A percentile compares a stretch with the other conserved stretches of the same genome.
These are phyloP conservation scores for Euwallacea similis DNA, from an alignment of 1,140 invertebrate genomes.

Conservation along the genomic window DNA sequence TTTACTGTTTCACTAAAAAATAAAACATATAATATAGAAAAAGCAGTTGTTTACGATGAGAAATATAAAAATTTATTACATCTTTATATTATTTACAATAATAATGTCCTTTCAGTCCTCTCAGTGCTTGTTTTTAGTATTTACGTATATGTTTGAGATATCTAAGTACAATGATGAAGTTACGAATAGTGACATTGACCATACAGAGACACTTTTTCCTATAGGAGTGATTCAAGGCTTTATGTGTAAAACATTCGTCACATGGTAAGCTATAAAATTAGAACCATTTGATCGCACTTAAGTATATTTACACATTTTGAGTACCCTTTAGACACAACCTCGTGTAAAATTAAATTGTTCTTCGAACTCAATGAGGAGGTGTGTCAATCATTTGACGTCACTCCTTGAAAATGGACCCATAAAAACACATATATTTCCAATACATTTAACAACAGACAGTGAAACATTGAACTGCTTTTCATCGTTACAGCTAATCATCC, in stretches of 20 bases:
- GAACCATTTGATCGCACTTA: too few relatives aligned
- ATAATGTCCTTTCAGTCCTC: conserved; percentile 1
- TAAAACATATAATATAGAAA: not conserved
- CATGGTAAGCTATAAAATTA: too few relatives aligned
- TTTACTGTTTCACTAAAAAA: not conserved
- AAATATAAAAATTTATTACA: conserved; percentile 8
- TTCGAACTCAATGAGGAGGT: too few relatives aligned
- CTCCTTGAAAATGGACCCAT: conserved; percentile 26
- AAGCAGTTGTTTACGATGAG: not conserved
- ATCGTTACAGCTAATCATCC: conserved; percentile 1
- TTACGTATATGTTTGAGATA: conserved; percentile 6
- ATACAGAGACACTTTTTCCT: not conserved
- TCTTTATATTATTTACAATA: conserved; percentile 5
- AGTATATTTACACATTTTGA: too few relatives aligned
- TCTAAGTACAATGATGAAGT: conserved; percentile 1
- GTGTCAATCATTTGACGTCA: not conserved
- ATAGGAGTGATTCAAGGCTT: too few relatives aligned
- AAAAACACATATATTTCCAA: conserved; percentile 26
- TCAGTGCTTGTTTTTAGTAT: not conserved
- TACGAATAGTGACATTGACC: conserved; percentile 2
- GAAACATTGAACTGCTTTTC: conserved; percentile 26
- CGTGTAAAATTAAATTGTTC: too few relatives aligned
- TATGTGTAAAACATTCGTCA: too few relatives aligned
- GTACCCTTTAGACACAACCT: too few relatives aligned
- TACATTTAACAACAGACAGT: conserved; percentile 31